Evolutionary conservation across 2,888 invertebrate species (phyloP).

Genomic region (Pheosia tremula): DNA sequence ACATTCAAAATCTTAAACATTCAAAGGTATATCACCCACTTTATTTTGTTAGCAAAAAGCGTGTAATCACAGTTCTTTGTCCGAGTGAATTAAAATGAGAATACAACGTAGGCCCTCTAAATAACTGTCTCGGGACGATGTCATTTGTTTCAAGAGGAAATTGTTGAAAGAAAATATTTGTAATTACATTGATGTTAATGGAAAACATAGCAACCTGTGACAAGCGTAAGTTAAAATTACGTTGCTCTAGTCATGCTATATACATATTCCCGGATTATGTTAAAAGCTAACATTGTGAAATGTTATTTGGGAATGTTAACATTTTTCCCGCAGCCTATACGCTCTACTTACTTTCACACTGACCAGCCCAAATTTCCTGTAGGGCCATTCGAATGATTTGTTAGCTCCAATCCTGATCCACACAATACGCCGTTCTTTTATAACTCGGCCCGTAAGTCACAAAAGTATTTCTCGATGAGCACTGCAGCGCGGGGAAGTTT

Average conservation of each 20-base stretch:
- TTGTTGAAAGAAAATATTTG: slow-evolving; percentile 17
- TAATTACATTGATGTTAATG: not conserved
- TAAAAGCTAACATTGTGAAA: slow-evolving; percentile 25
- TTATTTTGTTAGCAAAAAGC: slow-evolving; percentile 31
- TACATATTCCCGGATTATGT: slow-evolving; percentile 3
- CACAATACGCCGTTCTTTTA: slow-evolving; percentile 69
- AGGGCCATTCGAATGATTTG: slow-evolving; percentile 62
- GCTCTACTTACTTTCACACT: slow-evolving; percentile 43
- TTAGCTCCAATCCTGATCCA: slow-evolving; percentile 50
- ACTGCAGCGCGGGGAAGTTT: slow-evolving; percentile 75
- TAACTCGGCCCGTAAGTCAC: slow-evolving; percentile 75
- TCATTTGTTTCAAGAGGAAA: slow-evolving; percentile 27
- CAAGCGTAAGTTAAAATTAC: not conserved
- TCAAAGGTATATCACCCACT: slow-evolving; percentile 2
- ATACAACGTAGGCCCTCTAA: slow-evolving; percentile 38
- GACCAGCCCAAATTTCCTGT: slow-evolving; percentile 53
- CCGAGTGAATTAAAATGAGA: slow-evolving; percentile 24
- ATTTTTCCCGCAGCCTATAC: slow-evolving; percentile 39
- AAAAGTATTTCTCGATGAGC: slow-evolving; percentile 74
- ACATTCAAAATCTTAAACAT: slow-evolving; percentile 9
- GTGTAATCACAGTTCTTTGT: slow-evolving; percentile 43
- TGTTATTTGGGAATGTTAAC: slow-evolving; percentile 30
- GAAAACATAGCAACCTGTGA: not conserved
- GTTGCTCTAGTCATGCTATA: not conserved
- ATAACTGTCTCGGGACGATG: slow-evolving; percentile 47